These are phyloP conservation scores for Ectemnius continuus DNA, from an alignment of 2,888 invertebrate genomes.

Conservation along the genomic window DNA sequence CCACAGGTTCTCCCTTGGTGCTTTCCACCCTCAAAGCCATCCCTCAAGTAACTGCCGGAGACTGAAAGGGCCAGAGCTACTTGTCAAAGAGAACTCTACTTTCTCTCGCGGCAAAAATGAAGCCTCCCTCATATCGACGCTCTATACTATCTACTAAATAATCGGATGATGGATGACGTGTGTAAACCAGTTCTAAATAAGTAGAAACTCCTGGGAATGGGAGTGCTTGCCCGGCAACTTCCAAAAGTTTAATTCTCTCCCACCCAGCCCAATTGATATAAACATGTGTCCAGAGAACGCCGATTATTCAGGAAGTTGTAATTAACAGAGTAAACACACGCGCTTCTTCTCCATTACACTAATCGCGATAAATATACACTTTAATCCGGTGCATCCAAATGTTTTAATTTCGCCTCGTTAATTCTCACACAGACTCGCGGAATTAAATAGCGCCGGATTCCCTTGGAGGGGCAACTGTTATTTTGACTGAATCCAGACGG, in stretches of 20 bases:
- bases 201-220: no score
- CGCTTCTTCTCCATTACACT: background rate
- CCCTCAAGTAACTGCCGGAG: slow-evolving; percentile 41
- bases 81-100: slow-evolving; percentile 38
- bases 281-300: background rate
- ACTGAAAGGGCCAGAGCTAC: slow-evolving; percentile 35
- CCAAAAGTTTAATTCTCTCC: no score
- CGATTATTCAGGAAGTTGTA: slow-evolving; percentile 1
- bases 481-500: no score
- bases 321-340: background rate
- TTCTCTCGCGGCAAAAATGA: slow-evolving; percentile 1
- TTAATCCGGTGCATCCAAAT: background rate
- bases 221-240: no score
- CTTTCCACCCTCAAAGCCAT: slow-evolving; percentile 47
- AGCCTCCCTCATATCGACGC: background rate
- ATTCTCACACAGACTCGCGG: no score
- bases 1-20: slow-evolving; percentile 55
- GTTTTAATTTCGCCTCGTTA: background rate
- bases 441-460: no score
- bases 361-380: background rate
- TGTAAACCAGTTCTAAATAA: no score
- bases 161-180: no score
- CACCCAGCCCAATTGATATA: background rate
- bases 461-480: no score
- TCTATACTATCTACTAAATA: no score